Conservation (phyloP, 1,140 invertebrate species). For the Drosophila neocordata region DNA sequence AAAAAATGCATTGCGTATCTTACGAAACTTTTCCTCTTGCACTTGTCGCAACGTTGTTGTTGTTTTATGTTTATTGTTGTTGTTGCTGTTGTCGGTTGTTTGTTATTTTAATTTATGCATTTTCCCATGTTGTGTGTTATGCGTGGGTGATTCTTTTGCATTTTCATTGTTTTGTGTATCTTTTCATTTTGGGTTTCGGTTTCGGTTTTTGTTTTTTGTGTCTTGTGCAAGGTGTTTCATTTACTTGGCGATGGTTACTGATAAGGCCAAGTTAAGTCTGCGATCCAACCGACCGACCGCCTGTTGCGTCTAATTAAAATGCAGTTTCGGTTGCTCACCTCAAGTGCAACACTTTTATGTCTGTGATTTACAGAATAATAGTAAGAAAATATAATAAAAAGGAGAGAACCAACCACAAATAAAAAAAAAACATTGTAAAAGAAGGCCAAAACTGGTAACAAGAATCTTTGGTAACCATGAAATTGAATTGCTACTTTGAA, state of each 20-base stretch:
- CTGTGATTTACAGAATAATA: conserved; percentile 44
- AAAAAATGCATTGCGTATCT: conserved; percentile 5
- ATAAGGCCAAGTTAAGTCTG: conserved; percentile 2
- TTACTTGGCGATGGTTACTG: conserved; percentile 21
- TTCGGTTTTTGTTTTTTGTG: background rate
- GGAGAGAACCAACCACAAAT: no score
- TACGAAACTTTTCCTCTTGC: conserved; percentile 1
- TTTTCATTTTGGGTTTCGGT: no score
- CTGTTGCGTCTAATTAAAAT: conserved; percentile 40
- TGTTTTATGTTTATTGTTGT: conserved; percentile 6
- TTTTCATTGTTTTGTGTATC: conserved; percentile 9
- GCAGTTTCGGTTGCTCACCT: conserved; percentile 39
- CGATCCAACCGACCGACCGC: background rate
- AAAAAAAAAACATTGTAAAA: conserved; percentile 6
- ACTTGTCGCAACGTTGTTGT: background rate
- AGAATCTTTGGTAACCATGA: conserved; percentile 59
- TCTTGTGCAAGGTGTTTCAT: conserved; percentile 20
- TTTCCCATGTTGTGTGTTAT: conserved; percentile 50
- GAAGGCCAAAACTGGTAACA: background rate
- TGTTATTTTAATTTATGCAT: conserved; percentile 53
- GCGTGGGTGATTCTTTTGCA: conserved; percentile 45
- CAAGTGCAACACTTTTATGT: conserved; percentile 50
- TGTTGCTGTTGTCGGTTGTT: conserved; percentile 1
- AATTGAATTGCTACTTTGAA: conserved; percentile 72
- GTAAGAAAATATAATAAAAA: background rate